These are phyloP conservation scores for Mastomys natalensis DNA, from an alignment of 2,113 vertebrate genomes.

Conservation along the genomic window DNA sequence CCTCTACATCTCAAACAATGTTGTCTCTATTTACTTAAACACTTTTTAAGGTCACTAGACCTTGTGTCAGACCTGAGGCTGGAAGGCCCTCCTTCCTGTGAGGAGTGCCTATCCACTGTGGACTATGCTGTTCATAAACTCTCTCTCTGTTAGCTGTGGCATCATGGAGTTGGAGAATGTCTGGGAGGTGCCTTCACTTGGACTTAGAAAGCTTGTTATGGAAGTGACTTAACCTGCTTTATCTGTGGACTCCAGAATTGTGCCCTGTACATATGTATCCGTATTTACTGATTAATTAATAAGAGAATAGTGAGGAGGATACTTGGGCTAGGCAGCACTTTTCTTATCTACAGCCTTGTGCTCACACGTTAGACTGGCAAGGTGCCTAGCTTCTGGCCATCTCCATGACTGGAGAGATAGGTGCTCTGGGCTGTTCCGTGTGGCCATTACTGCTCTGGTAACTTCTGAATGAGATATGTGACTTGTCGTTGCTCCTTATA, in stretches of 20 bases:
- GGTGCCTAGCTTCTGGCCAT: not conserved
- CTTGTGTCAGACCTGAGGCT: not conserved
- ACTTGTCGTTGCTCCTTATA: slow-evolving; percentile 3
- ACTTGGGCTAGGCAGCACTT: not conserved
- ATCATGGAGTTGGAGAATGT: slow-evolving; percentile 25
- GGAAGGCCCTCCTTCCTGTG: not conserved
- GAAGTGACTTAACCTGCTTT: not conserved
- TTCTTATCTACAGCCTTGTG: not conserved
- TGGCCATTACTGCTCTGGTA: not conserved
- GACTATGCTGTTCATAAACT: not conserved
- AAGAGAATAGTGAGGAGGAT: not conserved
- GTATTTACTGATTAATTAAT: not conserved
- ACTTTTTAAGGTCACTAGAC: not conserved
- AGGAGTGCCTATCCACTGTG: not conserved
- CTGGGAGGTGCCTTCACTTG: slow-evolving; percentile 15
- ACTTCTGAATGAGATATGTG: slow-evolving; percentile 6
- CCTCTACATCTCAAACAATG: not conserved
- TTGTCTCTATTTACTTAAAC: slow-evolving; percentile 4
- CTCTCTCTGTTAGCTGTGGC: not conserved
- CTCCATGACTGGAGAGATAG: not conserved
- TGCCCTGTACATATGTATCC: not conserved
- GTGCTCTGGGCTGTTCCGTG: not conserved
- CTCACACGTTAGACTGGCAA: not conserved
- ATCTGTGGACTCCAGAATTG: not conserved
- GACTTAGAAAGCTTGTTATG: slow-evolving; percentile 27